phyloP scores from a whole-genome alignment of 2,113 vertebrate species.

The Phyllostomus discolor region DNA sequence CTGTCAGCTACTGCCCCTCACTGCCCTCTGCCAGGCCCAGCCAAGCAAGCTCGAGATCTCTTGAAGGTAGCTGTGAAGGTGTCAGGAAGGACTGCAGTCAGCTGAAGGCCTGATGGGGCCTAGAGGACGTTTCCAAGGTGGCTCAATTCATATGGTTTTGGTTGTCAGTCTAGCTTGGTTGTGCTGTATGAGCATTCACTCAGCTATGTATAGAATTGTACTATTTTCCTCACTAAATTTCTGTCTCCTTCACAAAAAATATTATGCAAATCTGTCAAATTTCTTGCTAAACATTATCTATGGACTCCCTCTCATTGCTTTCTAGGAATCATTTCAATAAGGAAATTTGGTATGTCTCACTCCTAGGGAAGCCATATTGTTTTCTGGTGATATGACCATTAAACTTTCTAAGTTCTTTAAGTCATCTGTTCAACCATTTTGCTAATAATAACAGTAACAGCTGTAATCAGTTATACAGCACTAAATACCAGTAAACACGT shows the following conservation, averaged over 20 bases:
- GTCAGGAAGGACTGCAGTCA: background rate
- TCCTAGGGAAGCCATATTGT: background rate
- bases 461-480: background rate
- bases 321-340: conserved; percentile 3
- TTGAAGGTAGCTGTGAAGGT: background rate
- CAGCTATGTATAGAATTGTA: background rate
- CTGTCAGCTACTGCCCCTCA: too few species aligned
- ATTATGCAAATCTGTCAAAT: background rate
- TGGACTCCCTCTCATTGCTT: background rate
- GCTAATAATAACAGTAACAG: background rate
- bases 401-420: background rate
- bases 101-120: background rate
- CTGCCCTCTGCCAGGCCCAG: too few species aligned
- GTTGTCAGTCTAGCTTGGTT: background rate
- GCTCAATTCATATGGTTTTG: background rate
- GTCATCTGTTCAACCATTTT: background rate
- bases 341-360: background rate
- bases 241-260: background rate
- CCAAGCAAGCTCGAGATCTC: background rate
- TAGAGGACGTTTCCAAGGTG: background rate
- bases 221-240: background rate
- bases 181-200: background rate
- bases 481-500: background rate
- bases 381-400: background rate
- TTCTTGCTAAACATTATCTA: background rate